Evolutionary conservation across 2,888 invertebrate species (phyloP).

Genomic region (Deroplatys truncata): DNA sequence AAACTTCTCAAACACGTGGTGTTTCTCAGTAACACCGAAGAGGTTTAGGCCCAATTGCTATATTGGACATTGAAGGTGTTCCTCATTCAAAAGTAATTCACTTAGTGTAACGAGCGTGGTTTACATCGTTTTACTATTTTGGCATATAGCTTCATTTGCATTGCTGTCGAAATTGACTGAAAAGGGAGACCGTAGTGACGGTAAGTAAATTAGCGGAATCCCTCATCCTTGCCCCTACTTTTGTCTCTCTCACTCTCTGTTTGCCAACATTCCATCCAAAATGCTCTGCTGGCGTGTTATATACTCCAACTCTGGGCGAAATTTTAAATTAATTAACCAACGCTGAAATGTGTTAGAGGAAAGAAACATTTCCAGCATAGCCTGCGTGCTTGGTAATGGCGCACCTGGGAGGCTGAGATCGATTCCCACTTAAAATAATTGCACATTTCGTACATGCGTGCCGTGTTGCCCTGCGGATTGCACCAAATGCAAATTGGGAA

Average conservation of each 20-base stretch:
- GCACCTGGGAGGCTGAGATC: background rate
- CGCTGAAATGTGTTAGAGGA: background rate
- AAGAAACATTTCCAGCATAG: background rate
- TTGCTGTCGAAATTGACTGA: no score
- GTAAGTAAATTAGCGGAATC: background rate
- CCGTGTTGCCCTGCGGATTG: no score
- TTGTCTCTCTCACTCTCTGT: background rate
- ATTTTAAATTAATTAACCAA: background rate
- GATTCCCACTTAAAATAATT: background rate
- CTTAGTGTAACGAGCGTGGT: background rate
- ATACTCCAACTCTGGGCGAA: background rate
- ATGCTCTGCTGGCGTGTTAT: background rate
- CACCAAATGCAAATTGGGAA: no score
- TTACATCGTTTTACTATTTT: background rate
- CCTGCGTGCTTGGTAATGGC: background rate
- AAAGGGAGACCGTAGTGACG: no score
- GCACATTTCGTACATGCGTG: background rate
- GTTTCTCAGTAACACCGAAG: no score
- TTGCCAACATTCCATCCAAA: background rate
- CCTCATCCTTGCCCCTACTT: background rate
- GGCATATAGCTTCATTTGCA: no score
- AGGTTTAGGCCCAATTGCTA: no score
- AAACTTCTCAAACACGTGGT: no score
- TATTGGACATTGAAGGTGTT: no score
- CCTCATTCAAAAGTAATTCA: background rate